phyloP scores from a whole-genome alignment of 2,113 vertebrate genomes.

The Neolamprologus longior region DNA sequence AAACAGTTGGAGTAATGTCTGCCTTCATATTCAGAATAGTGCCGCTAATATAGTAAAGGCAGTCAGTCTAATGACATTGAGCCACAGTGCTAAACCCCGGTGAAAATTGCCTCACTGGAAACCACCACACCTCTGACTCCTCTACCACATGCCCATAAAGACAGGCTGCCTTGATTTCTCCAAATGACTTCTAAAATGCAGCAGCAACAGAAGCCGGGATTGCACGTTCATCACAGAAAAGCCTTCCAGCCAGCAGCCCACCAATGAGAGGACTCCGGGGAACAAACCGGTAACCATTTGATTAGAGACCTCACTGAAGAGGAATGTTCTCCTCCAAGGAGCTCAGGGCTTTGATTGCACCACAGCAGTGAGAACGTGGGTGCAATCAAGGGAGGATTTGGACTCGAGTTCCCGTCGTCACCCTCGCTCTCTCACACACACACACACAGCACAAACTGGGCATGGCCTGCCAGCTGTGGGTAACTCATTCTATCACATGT shows the following conservation, averaged over 20 bases:
- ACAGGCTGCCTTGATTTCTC: background rate
- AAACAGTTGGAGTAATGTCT: background rate
- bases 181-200: background rate
- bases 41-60: background rate
- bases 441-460: background rate
- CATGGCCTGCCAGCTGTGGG: background rate
- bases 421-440: background rate
- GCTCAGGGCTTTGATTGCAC: constrained; percentile 11
- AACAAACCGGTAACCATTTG: constrained; percentile 1
- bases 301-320: background rate
- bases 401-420: background rate
- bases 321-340: background rate
- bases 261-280: background rate
- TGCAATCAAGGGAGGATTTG: constrained; percentile 35
- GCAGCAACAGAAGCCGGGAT: background rate
- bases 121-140: background rate
- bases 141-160: background rate
- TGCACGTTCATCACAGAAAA: background rate
- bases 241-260: background rate
- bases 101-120: background rate
- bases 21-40: background rate
- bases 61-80: background rate
- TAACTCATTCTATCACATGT: background rate
- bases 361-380: background rate
- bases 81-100: background rate